phyloP scores from a whole-genome alignment of 2,113 vertebrate genomes.

The Toxostoma redivivum region DNA sequence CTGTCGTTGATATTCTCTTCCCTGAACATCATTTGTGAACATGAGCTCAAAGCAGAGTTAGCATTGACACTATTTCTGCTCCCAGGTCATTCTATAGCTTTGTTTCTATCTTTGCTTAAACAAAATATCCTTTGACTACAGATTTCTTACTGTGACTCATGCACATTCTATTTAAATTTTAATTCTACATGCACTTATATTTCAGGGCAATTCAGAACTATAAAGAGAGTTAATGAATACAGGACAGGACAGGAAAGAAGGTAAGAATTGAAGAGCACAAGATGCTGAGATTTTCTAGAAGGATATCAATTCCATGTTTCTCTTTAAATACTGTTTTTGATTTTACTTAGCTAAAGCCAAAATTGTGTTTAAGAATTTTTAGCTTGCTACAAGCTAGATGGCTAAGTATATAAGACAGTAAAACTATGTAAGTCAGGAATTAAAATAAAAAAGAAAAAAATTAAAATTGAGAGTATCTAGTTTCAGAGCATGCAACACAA shows the following conservation, averaged over 20 bases:
- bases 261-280: neutral
- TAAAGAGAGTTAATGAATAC: neutral
- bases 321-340: neutral
- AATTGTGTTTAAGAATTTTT: neutral
- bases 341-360: neutral
- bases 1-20: neutral
- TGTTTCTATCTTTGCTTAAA: neutral
- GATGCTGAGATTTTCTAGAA: neutral
- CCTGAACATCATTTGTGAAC: neutral
- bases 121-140: neutral
- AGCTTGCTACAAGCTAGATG: neutral
- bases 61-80: neutral
- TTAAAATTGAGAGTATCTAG: accelerated
- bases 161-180: neutral
- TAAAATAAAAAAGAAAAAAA: neutral
- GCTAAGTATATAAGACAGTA: neutral
- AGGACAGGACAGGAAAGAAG: neutral
- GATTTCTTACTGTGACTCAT: neutral
- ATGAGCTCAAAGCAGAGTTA: neutral
- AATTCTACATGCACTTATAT: neutral
- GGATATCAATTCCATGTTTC: neutral
- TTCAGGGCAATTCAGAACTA: neutral
- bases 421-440: neutral
- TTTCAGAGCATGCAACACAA: neutral
- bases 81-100: neutral